These are phyloP conservation scores for Acronicta psi DNA, from an alignment of 2,888 invertebrate species.

Conservation along the genomic window DNA sequence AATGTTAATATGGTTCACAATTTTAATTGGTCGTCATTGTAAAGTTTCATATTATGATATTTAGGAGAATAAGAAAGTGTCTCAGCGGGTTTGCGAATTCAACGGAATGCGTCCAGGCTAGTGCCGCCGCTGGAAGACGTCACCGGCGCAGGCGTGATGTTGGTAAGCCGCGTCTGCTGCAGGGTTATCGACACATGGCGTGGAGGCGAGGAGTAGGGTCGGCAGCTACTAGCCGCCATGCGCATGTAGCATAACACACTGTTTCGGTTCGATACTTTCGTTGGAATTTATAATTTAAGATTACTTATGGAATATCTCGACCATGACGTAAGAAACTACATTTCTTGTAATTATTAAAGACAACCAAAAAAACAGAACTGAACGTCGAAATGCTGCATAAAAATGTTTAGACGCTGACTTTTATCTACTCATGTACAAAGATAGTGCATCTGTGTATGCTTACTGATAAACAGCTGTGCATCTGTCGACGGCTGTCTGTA, in stretches of 20 bases:
- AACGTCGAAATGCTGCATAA: conserved; percentile 4
- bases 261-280: conserved; percentile 82
- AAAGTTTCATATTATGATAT: conserved; percentile 13
- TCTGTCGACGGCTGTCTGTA: conserved; percentile 29
- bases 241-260: conserved; percentile 76
- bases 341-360: conserved; percentile 37
- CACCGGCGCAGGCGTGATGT: conserved; percentile 84
- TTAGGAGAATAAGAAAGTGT: conserved; percentile 64
- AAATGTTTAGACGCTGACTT: neutral
- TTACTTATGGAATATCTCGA: conserved; percentile 55
- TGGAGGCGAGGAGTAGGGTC: conserved; percentile 78
- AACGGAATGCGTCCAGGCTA: conserved; percentile 82
- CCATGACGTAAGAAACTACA: conserved; percentile 52
- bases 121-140: conserved; percentile 79
- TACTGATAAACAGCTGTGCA: conserved; percentile 41
- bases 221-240: conserved; percentile 63
- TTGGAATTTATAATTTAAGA: conserved; percentile 65
- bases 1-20: conserved; percentile 31
- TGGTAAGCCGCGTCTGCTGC: conserved; percentile 75
- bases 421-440: conserved; percentile 7
- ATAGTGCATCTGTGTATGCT: neutral
- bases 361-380: conserved; percentile 19
- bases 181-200: conserved; percentile 87
- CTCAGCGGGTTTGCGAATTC: conserved; percentile 73
- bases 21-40: conserved; percentile 26